Percentiles rank a stretch among this genome's conserved stretches.
phyloP scores from a whole-genome alignment of 2,888 invertebrate species.

The Tridacna crocea region DNA sequence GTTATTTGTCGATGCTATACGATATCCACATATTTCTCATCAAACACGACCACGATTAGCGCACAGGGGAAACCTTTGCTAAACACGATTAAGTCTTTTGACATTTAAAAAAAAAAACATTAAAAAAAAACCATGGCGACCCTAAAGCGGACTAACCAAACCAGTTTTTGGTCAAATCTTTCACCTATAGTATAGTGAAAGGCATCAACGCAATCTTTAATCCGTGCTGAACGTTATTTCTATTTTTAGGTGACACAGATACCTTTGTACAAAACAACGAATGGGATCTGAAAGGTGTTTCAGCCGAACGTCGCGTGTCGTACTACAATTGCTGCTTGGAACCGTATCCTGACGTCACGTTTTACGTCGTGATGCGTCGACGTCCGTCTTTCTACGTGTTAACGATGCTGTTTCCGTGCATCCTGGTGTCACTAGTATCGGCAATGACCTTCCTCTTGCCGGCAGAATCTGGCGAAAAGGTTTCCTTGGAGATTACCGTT shows the following conservation, averaged over 20 bases:
- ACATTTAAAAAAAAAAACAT: no score
- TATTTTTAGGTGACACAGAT: constrained; percentile 55
- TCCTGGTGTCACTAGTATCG: constrained; percentile 69
- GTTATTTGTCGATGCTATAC: no score
- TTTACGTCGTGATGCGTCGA: constrained; percentile 57
- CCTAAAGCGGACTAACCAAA: no score
- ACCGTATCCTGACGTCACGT: constrained; percentile 68
- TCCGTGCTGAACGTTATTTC: background rate
- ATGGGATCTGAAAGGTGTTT: constrained; percentile 54
- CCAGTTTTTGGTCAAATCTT: no score
- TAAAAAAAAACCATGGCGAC: no score
- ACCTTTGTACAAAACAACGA: constrained; percentile 61
- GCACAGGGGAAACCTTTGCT: no score
- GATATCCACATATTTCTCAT: no score
- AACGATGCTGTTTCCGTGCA: constrained; percentile 77
- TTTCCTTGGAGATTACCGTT: constrained; percentile 80
- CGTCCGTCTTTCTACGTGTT: constrained; percentile 75
- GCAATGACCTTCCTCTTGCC: constrained; percentile 65
- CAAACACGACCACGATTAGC: no score
- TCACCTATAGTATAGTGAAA: no score
- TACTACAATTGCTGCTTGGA: constrained; percentile 64
- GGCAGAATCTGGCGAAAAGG: constrained; percentile 68
- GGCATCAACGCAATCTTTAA: no score
- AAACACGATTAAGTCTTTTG: no score
- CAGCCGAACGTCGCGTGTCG: constrained; percentile 49